Conservation (phyloP, 1,140 invertebrate genomes). For the Danaus melanippus region DNA sequence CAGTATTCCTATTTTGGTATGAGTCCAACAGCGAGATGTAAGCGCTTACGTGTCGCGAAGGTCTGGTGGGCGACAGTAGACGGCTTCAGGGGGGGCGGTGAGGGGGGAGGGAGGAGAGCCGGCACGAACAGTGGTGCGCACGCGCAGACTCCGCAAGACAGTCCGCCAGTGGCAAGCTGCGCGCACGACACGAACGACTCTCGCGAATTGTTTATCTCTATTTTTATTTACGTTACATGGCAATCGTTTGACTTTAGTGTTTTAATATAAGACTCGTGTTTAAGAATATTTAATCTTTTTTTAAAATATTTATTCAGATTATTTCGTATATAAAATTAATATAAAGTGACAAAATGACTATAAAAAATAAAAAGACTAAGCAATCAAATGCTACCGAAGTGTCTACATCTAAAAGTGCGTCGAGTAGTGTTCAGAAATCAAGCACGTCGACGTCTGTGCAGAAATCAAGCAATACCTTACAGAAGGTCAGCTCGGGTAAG, state of each 20-base stretch:
- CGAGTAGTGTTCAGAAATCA: constrained; percentile 60
- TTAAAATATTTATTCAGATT: too few species aligned
- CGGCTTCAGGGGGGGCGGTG: constrained; percentile 5
- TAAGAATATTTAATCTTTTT: constrained; percentile 51
- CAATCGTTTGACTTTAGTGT: constrained; percentile 51
- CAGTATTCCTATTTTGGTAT: constrained; percentile 62
- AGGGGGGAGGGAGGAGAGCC: constrained; percentile 39
- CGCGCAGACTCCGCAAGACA: constrained; percentile 51
- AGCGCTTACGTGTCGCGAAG: constrained; percentile 67
- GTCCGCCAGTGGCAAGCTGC: constrained; percentile 44
- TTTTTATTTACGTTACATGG: constrained; percentile 40
- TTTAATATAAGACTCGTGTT: constrained; percentile 28
- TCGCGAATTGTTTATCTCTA: constrained; percentile 49
- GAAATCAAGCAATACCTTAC: constrained; percentile 54
- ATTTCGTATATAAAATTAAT: too few species aligned
- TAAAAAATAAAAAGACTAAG: constrained; percentile 72
- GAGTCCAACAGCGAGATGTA: constrained; percentile 55
- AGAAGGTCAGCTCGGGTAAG: constrained; percentile 68
- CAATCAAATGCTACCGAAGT: constrained; percentile 56
- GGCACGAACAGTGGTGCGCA: constrained; percentile 13
- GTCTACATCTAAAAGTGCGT: constrained; percentile 54
- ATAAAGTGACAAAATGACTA: constrained; percentile 63
- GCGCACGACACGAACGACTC: constrained; percentile 69
- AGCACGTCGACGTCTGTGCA: constrained; percentile 56
- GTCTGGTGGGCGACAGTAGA: constrained; percentile 50